A percentile compares a stretch with the other conserved stretches of the same genome.
Conservation (phyloP, 2,113 vertebrate genomes). For the Tylochromis polylepis region DNA sequence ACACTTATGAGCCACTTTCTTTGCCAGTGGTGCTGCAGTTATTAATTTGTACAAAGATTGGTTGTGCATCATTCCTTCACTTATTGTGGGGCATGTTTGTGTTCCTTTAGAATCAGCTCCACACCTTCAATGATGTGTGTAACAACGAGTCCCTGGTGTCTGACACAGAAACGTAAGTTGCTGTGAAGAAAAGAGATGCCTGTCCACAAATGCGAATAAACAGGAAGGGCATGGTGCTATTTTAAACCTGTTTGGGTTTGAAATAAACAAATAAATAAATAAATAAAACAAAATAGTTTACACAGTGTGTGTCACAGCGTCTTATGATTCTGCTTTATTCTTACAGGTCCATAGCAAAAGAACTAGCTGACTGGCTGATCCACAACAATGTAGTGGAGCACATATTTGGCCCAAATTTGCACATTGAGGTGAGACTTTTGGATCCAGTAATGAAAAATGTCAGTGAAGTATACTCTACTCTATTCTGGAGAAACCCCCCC, state of each 20-base stretch:
- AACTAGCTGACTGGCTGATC: conserved; percentile 97
- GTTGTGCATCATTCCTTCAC: background rate
- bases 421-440: conserved; percentile 87
- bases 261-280: fast-evolving
- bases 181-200: background rate
- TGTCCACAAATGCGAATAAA: background rate
- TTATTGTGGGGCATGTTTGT: background rate
- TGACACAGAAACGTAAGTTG: conserved; percentile 98
- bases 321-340: background rate
- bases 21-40: background rate
- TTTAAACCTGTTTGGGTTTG: background rate
- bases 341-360: conserved; percentile 94
- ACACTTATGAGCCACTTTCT: background rate
- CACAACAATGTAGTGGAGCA: conserved; percentile 98
- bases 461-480: too few relatives aligned
- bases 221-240: background rate
- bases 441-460: background rate
- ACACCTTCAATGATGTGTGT: conserved; percentile 99
- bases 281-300: background rate
- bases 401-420: conserved; percentile 99
- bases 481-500: too few relatives aligned
- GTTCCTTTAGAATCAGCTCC: conserved; percentile 90
- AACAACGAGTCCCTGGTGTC: conserved; percentile 99
- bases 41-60: background rate
- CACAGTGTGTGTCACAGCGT: background rate